These are phyloP conservation scores for Marcusenius ussheri DNA, from an alignment of 2,113 vertebrate species.

Conservation along the genomic window DNA sequence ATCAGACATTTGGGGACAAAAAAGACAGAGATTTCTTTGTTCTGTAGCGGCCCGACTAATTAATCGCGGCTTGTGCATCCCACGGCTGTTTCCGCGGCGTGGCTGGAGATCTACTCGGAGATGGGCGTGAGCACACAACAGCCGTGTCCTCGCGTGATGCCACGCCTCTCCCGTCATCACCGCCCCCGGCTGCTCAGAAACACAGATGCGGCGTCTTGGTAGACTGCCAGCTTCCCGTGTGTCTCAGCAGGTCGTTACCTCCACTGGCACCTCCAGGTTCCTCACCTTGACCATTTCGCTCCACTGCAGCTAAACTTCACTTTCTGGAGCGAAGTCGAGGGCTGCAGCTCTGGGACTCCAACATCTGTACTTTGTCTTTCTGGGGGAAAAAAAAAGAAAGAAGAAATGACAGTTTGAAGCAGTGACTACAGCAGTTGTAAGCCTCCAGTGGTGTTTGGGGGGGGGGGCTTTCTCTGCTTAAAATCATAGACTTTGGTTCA, in stretches of 20 bases:
- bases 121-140: background rate
- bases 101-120: background rate
- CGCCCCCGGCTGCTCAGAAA: conserved; percentile 35
- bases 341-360: background rate
- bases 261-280: background rate
- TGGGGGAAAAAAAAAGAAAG: background rate
- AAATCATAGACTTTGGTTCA: conserved; percentile 37
- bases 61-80: conserved; percentile 29
- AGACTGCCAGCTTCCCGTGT: conserved; percentile 18
- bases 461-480: background rate
- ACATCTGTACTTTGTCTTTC: conserved; percentile 3
- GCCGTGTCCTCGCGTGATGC: background rate
- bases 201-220: conserved; percentile 39
- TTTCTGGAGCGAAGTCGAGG: background rate
- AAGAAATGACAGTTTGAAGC: conserved; percentile 24
- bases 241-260: conserved; percentile 13
- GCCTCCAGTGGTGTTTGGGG: conserved; percentile 21
- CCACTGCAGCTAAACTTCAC: background rate
- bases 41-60: conserved; percentile 30
- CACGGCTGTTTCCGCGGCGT: conserved; percentile 27
- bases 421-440: conserved; percentile 41
- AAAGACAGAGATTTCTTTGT: conserved; percentile 35
- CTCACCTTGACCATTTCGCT: background rate
- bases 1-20: background rate
- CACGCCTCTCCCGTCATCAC: background rate